Evolutionary conservation across 2,113 vertebrate species (phyloP).

Genomic region (Protobothrops flavoviridis): DNA sequence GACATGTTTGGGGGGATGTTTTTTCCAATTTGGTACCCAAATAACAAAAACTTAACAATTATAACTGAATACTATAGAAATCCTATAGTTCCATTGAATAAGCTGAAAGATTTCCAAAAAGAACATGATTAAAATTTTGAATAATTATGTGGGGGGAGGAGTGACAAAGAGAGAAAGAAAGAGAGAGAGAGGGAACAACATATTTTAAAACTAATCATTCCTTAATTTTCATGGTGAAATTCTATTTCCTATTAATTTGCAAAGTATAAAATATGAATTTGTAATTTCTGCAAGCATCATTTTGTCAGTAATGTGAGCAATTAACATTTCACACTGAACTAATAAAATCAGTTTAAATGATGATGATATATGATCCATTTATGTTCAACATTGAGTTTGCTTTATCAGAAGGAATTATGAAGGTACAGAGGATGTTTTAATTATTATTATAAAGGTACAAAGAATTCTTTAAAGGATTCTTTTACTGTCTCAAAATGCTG

Average conservation of each 20-base stretch:
- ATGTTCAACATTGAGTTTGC: constrained; percentile 33
- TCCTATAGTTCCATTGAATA: background rate
- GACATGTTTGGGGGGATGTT: background rate
- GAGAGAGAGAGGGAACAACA: background rate
- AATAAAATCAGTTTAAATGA: constrained; percentile 45
- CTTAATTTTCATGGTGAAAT: constrained; percentile 46
- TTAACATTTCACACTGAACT: constrained; percentile 52
- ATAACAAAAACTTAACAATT: background rate
- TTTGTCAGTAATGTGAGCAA: constrained; percentile 39
- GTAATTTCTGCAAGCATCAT: constrained; percentile 39
- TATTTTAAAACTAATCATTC: constrained; percentile 33
- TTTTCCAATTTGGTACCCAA: background rate
- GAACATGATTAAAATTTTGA: background rate
- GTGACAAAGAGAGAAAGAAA: background rate
- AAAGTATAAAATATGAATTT: constrained; percentile 51
- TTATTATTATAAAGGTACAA: background rate
- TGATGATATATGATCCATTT: constrained; percentile 30
- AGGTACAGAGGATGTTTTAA: background rate
- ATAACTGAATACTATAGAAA: background rate
- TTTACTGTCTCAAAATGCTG: background rate
- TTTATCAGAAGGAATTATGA: constrained; percentile 16
- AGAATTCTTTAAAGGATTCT: background rate
- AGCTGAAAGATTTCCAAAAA: background rate
- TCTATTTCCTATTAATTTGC: constrained; percentile 28
- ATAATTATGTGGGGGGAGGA: background rate